Evolutionary conservation across 2,113 vertebrate genomes (phyloP), one percentile per base, ranked within the genome.

Genomic region (Hippopotamus amphibius): DNA sequence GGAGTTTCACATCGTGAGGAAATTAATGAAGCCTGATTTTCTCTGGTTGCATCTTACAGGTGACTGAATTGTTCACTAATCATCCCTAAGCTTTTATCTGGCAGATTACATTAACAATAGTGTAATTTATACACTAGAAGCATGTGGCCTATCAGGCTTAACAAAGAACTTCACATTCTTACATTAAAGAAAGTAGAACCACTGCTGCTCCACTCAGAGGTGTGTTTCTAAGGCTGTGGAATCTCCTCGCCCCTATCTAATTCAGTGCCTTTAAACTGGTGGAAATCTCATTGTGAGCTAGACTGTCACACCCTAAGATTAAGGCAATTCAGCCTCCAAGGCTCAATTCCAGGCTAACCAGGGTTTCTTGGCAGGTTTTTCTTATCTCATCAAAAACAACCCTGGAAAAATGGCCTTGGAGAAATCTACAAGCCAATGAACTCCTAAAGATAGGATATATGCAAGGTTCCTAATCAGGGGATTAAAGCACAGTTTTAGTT

Each of bases 31-130:
- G 76, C 59, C 74, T 50, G 59, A 48, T 77, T 82, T 88, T 82
- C 85, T 97, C 93, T 59, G 82, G n/a, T 41, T 68, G 26, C 46
- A 7, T 80, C 72, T 87, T 91, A n/a, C 3, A 30, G 43, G 63
- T 95, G 83, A 81, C 16, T 61, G 61, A 69, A 63, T 74, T 94
- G 46, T 83, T 92, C 55, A 15, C 65, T 83, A 66, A 76, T 96
- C 72, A 90, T 71, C 83, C 59, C 53, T 80, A 93, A 55, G 61
- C 81, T 95, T 68, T 53, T 48, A 66, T 76, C 24, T 72, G 86
- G 33, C 33, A 71, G n/a, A 88, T 61, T 66, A 46, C 21, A 46
- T 89, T 87, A 92, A 71, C 69, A 90, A 76, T 28, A 71, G 76
- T 89, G 63, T 81, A 21, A 86, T 41, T 84, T 79, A 71, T 48